Base-by-base conservation (phyloP, 1,140 invertebrate species). In the Steinernema khuongi region DNA sequence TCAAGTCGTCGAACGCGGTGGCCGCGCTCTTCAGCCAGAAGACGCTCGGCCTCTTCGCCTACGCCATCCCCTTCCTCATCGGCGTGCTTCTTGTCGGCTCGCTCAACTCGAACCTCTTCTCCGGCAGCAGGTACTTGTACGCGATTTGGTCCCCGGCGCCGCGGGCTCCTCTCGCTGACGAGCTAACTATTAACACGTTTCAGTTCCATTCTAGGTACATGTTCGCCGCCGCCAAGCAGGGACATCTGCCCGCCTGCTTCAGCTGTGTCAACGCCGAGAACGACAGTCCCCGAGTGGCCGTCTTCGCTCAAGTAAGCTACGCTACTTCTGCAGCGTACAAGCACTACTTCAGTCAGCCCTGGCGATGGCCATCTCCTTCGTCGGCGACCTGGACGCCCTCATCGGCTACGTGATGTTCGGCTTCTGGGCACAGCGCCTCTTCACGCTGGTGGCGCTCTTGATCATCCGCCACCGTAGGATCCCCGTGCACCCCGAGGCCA, bases 1-100 rank as follows among this genome's bases (percentile, higher is more conserved):
- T 88, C 80, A 79, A 87, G 67, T 70, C 68, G 1, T 87, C 87
- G 0, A 85, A 87, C 77, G 88, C 88, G 50, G 87, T 88, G 1
- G 88, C 88, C 68, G 86, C 88, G 76, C 41, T 84, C 31, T 84
- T 84, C 77, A 84, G 82, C 66, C 82, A 84, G 75, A 70, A 70
- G 66, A 82, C 83, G 7, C 73, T 84, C 18, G 83, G 83, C 28
- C 41, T 77, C 1, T 84, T 85, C 72, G 77, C 81, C 14, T 74
- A 76, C 18, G 67, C 74, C 28, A 85, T 84, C 41, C 82, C 82
- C 0, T 84, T 84, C 60, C 67, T 84, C 17, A 85, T 84, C 60
- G 82, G 82, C 1, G 74, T 84, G 33, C 75, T 84, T 11, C 72
- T 84, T 26, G 74, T 85, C 50, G 82, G 82, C 17, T 85, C 83